Percentiles rank a stretch among this genome's conserved stretches.
Evolutionary conservation across 2,888 invertebrate species (phyloP).

Genomic region (Carpatolechia fugitivella): DNA sequence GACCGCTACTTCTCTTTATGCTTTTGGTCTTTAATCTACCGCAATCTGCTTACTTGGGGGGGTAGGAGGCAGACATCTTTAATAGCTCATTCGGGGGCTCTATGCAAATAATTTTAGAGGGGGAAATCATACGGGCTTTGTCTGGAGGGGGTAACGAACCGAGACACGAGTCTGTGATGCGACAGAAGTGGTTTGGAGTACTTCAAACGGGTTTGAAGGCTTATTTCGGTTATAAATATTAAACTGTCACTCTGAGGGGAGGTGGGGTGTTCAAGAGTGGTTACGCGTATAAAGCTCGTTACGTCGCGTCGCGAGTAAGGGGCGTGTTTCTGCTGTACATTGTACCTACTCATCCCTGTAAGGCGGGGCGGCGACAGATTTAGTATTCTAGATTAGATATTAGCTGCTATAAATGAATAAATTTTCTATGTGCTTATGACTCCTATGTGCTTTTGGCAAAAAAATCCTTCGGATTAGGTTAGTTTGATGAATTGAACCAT

Average conservation of each 20-base stretch:
- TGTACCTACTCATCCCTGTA: conserved; percentile 22
- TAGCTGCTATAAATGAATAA: not conserved
- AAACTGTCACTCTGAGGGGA: conserved; percentile 50
- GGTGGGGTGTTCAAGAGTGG: conserved; percentile 45
- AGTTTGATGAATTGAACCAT: too few species aligned
- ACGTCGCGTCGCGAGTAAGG: conserved; percentile 35
- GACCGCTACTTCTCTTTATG: conserved; percentile 58
- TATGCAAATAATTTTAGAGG: conserved; percentile 77
- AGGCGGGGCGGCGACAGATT: conserved; percentile 24
- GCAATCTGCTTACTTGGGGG: conserved; percentile 76
- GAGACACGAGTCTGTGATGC: conserved; percentile 69
- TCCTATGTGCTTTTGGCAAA: too few species aligned
- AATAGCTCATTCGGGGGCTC: conserved; percentile 77
- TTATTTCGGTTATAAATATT: conserved; percentile 71
- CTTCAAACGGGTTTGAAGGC: conserved; percentile 66
- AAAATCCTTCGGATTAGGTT: too few species aligned
- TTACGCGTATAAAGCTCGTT: conserved; percentile 61
- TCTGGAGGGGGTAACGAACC: conserved; percentile 75
- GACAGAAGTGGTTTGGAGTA: conserved; percentile 65
- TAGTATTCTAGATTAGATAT: not conserved
- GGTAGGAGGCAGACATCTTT: conserved; percentile 70
- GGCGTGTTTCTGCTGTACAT: conserved; percentile 35
- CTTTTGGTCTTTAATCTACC: conserved; percentile 78
- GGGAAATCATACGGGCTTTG: conserved; percentile 75
- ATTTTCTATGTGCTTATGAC: too few species aligned